phyloP scores from a whole-genome alignment of 2,797 vertebrate genomes.

The Gallinago stenura region DNA sequence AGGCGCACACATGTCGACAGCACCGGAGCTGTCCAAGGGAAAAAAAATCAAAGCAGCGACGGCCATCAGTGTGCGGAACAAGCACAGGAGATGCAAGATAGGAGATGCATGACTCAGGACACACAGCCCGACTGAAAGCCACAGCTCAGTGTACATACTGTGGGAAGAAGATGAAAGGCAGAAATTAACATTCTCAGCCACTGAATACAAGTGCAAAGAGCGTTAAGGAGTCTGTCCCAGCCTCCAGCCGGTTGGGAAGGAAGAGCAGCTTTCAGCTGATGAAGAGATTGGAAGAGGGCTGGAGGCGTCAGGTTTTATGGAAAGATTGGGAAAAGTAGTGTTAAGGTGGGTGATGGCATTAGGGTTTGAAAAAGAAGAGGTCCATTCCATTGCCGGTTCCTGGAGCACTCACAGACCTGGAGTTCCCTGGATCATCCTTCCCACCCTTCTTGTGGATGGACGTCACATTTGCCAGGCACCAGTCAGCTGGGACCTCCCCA shows the following conservation, averaged over 20 bases:
- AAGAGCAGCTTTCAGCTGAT: neutral
- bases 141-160: neutral
- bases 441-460: no score
- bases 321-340: neutral
- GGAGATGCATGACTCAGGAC: constrained; percentile 45
- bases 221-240: neutral
- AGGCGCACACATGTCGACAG: neutral
- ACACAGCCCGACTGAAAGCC: constrained; percentile 23
- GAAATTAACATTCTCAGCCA: constrained; percentile 52
- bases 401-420: neutral
- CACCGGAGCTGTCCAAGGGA: constrained; percentile 36
- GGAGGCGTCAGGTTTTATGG: neutral
- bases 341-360: neutral
- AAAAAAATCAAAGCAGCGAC: constrained; percentile 47
- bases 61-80: constrained; percentile 7
- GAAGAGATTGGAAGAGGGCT: neutral
- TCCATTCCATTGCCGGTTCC: neutral
- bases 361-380: neutral
- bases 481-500: no score
- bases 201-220: constrained; percentile 9
- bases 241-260: neutral
- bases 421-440: no score
- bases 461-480: no score
- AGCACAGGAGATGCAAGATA: constrained; percentile 8
- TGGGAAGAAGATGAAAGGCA: constrained; percentile 41